Evolutionary conservation across 2,888 invertebrate species (phyloP).

Genomic region (Eupithecia subfuscata): DNA sequence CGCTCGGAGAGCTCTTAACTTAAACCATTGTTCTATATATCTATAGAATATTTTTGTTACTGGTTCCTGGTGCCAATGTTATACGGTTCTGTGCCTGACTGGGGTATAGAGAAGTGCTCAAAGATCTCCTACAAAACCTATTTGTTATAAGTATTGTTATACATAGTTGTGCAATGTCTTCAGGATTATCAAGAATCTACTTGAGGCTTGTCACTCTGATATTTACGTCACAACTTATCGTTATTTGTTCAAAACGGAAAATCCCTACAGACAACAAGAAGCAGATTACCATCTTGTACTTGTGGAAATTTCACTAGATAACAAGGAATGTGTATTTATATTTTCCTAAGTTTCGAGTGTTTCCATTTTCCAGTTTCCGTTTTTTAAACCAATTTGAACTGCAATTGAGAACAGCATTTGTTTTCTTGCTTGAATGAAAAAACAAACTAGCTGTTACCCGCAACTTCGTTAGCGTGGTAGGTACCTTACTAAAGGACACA

Average conservation of each 20-base stretch:
- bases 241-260: constrained; percentile 12
- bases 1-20: no score
- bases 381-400: background rate
- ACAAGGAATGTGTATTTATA: background rate
- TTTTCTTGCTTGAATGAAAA: background rate
- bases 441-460: no score
- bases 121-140: background rate
- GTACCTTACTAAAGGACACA: no score
- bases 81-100: background rate
- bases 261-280: background rate
- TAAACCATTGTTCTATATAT: no score
- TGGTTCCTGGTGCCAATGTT: background rate
- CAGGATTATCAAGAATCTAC: background rate
- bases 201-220: background rate
- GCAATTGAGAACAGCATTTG: background rate
- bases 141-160: background rate
- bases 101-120: background rate
- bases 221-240: constrained; percentile 6
- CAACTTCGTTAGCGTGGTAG: no score
- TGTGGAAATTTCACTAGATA: background rate
- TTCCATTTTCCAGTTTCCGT: no score
- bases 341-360: background rate
- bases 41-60: background rate
- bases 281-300: background rate
- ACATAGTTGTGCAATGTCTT: background rate